phyloP scores from a whole-genome alignment of 2,888 invertebrate species.

The Bimastos eiseni region DNA sequence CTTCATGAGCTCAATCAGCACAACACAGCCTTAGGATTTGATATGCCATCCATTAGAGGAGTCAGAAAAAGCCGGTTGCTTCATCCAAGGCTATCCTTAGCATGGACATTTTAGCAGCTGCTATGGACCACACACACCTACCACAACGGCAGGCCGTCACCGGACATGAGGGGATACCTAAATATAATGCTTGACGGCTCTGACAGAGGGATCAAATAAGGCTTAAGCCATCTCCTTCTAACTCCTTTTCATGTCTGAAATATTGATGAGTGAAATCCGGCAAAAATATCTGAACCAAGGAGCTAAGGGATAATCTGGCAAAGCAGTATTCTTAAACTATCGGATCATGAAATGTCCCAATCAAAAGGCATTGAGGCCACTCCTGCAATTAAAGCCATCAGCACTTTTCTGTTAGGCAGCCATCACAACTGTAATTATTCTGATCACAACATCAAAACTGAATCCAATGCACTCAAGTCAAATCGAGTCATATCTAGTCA shows the following conservation, averaged over 20 bases:
- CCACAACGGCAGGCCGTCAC: background rate
- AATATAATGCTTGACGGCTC: conserved; percentile 13
- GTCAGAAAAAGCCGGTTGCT: background rate
- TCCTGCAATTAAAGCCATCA: background rate
- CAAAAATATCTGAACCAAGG: background rate
- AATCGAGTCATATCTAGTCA: background rate
- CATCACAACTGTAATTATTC: background rate
- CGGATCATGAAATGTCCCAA: background rate
- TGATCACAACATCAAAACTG: background rate
- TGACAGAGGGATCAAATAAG: conserved; percentile 14
- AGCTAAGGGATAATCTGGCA: background rate
- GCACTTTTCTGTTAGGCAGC: conserved; percentile 2
- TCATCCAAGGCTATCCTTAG: background rate
- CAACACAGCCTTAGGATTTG: background rate
- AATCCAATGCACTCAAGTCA: background rate
- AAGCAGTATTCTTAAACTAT: conserved; percentile 13
- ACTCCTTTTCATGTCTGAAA: conserved; percentile 21
- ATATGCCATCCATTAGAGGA: conserved; percentile 5
- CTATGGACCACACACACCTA: background rate
- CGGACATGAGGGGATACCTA: background rate
- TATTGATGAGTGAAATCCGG: background rate
- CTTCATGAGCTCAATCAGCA: background rate
- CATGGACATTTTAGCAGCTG: conserved; percentile 13
- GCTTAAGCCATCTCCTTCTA: background rate
- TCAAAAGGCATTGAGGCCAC: background rate